Conservation (phyloP, 2,113 vertebrate species). For the Cyprinus carpio region DNA sequence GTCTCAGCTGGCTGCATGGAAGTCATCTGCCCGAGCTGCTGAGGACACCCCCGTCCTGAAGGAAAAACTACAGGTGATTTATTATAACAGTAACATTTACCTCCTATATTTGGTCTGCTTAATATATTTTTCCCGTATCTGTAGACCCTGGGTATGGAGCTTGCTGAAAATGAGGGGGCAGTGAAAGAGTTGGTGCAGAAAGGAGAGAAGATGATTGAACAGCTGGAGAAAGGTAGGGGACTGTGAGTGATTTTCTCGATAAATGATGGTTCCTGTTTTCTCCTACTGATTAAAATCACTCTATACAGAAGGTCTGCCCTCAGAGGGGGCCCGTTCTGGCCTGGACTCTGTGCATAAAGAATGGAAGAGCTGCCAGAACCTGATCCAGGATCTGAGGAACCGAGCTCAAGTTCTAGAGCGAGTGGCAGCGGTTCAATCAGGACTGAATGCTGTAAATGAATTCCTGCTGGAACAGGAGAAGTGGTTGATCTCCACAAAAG, state of each 20-base stretch:
- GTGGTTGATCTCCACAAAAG: constrained; percentile 68
- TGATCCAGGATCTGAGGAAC: constrained; percentile 75
- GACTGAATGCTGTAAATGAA: constrained; percentile 77
- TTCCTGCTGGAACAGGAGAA: constrained; percentile 75
- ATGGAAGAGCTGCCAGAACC: constrained; percentile 76
- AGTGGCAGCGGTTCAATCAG: constrained; percentile 73
- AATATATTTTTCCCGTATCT: constrained; percentile 12
- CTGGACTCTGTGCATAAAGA: constrained; percentile 73
- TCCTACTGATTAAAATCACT: neutral
- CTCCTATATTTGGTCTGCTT: neutral
- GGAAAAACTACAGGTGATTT: constrained; percentile 83
- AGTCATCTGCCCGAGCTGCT: constrained; percentile 76
- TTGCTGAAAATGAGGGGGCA: constrained; percentile 70
- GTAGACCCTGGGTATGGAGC: constrained; percentile 82
- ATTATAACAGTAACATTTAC: neutral
- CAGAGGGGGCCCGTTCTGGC: constrained; percentile 66
- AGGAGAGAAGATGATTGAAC: constrained; percentile 79
- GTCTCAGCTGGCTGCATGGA: constrained; percentile 83
- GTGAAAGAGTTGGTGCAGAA: constrained; percentile 75
- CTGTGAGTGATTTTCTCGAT: neutral
- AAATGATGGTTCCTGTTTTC: neutral
- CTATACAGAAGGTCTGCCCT: constrained; percentile 62
- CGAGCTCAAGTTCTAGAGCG: constrained; percentile 79
- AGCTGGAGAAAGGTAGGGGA: constrained; percentile 84
- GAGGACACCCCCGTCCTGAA: constrained; percentile 77